Base-by-base conservation (phyloP, 1,140 invertebrate species). In the Drosophila orena region DNA sequence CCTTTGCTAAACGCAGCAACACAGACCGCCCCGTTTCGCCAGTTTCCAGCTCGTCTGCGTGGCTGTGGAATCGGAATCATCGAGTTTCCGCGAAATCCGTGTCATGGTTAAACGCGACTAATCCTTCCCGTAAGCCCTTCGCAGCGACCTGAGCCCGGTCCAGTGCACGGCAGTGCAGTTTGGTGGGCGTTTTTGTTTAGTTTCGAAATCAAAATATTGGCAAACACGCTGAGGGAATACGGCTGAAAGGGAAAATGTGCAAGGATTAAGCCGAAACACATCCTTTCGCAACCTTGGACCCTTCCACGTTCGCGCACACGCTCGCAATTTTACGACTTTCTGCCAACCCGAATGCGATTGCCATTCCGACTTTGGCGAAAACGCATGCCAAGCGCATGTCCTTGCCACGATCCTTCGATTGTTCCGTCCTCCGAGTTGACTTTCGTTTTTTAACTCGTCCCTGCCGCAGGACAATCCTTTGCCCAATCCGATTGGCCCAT, bases 201-300 rank as follows among this genome's bases (percentile, higher is more conserved):
- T 89, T 89, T 89, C 73, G 85, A 89, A 89, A 89, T 89, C 84
- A 89, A 89, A 89, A 89, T 89, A 89, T 89, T 89, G 47, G 84
- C 84, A 89, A 89, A 89, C 74, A 77, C 47, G 65, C 24, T 66
- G 65, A 73, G 77, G 53, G 37, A 69, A 80, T 47, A 66, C 66
- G 49, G n/a, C n/a, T 47, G 62, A 70, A 70, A 70, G 64, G 66
- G 66, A 42, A 50, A 68, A 57, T 60, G 74, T 58, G 70, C 72
- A 85, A 86, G 81, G 81, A 79, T 88, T 83, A 83, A 49, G 44
- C 11, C 43, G 40, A 34, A 64, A 24, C 64, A 64, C 68, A 88
- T 89, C 83, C 83, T 89, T 88, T 88, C 68, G 62, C 79, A 88
- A 69, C 64, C 84, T 83, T 79, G 73, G 49, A 40, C 73, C 30